phyloP scores from a whole-genome alignment of 2,888 invertebrate genomes.

The Helleia helle region DNA sequence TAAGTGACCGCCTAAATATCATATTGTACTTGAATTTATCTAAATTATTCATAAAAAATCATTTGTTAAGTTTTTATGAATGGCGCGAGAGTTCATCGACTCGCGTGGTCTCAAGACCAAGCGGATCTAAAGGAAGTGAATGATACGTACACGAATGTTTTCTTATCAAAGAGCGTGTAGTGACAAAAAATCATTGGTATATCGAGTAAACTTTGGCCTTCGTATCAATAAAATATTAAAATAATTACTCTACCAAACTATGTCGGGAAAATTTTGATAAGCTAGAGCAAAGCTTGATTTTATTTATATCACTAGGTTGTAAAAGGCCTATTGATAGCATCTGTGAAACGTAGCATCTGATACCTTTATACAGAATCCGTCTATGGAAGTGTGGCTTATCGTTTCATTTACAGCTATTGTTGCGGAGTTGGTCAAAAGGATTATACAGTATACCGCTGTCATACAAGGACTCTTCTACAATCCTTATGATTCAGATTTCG shows the following conservation, averaged over 20 bases:
- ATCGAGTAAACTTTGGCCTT: constrained; percentile 36
- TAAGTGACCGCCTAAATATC: too few relatives aligned
- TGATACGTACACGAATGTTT: constrained; percentile 31
- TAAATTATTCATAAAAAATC: neutral
- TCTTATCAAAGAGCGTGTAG: constrained; percentile 36
- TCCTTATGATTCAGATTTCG: neutral
- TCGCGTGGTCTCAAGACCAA: constrained; percentile 26
- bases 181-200: constrained; percentile 40
- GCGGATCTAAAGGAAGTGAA: constrained; percentile 39
- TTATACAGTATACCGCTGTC: too few relatives aligned
- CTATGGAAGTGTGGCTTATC: neutral
- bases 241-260: neutral
- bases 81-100: constrained; percentile 12
- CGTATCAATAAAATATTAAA: constrained; percentile 18
- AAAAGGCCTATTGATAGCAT: neutral
- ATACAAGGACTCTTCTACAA: too few relatives aligned
- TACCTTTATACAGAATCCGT: constrained; percentile 1
- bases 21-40: too few relatives aligned
- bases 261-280: neutral
- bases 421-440: too few relatives aligned
- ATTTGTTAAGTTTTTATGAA: constrained; percentile 3
- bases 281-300: neutral
- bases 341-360: constrained; percentile 1
- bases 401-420: neutral
- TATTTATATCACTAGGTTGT: neutral